Conservation (phyloP, 2,797 vertebrate species). For the Alectoris magna region DNA sequence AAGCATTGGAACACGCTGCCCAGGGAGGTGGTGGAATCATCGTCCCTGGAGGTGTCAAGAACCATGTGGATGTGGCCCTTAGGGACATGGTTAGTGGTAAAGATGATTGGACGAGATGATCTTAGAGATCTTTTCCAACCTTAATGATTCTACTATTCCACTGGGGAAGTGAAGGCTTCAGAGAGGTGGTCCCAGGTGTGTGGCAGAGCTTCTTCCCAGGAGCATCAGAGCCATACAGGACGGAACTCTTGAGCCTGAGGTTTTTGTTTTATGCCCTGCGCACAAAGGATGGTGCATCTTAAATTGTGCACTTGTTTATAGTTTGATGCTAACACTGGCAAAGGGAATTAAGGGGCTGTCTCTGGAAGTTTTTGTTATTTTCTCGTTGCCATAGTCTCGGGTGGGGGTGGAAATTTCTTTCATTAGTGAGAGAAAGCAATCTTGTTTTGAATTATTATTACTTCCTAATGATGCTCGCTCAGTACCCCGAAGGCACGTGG, state of each 20-base stretch:
- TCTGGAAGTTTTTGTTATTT: neutral
- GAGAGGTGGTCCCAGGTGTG: rapidly evolving
- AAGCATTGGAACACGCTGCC: too few species aligned
- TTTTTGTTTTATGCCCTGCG: neutral
- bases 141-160: too few species aligned
- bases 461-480: rapidly evolving
- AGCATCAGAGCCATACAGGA: neutral
- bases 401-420: neutral
- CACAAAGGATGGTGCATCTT: neutral
- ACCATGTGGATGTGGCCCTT: too few species aligned
- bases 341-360: rapidly evolving
- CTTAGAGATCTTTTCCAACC: too few species aligned
- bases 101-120: too few species aligned
- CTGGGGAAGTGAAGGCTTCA: neutral
- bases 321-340: rapidly evolving
- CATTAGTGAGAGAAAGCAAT: rapidly evolving
- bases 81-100: too few species aligned
- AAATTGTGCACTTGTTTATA: neutral
- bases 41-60: too few species aligned
- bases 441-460: rapidly evolving
- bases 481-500: rapidly evolving
- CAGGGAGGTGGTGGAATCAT: too few species aligned
- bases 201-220: neutral
- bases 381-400: neutral
- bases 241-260: neutral